phyloP scores from a whole-genome alignment of 2,888 invertebrate species.

The Drosophila lacicola region DNA sequence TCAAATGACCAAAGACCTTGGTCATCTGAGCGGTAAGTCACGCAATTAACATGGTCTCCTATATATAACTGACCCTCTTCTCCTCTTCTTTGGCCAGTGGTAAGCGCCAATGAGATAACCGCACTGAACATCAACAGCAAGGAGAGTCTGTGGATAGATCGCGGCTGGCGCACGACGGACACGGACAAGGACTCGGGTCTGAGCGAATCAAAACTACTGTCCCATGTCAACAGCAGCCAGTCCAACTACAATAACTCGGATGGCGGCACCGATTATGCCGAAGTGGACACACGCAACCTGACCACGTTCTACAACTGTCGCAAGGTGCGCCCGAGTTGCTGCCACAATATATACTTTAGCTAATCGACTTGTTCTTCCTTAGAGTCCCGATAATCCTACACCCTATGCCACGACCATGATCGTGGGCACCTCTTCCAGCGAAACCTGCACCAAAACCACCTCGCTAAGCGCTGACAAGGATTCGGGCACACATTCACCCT shows the following conservation, averaged over 20 bases:
- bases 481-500: conserved; percentile 85
- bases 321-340: conserved; percentile 83
- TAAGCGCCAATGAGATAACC: conserved; percentile 86
- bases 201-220: conserved; percentile 87
- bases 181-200: conserved; percentile 88
- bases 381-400: conserved; percentile 88
- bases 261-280: conserved; percentile 88
- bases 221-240: conserved; percentile 85
- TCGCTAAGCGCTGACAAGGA: conserved; percentile 84
- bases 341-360: conserved; percentile 2
- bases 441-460: conserved; percentile 84
- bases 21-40: conserved; percentile 87
- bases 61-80: neutral
- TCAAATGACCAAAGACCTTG: conserved; percentile 86
- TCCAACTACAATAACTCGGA: conserved; percentile 85
- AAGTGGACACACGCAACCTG: conserved; percentile 88
- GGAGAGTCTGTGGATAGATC: conserved; percentile 90
- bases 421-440: conserved; percentile 85
- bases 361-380: conserved; percentile 9
- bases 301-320: conserved; percentile 90
- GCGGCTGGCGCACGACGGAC: conserved; percentile 89
- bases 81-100: conserved; percentile 69
- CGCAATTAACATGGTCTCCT: fast-evolving
- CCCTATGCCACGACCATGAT: conserved; percentile 92
- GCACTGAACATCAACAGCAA: conserved; percentile 86